phyloP scores from a whole-genome alignment of 2,113 vertebrate species.

The Crotalus viridis region DNA sequence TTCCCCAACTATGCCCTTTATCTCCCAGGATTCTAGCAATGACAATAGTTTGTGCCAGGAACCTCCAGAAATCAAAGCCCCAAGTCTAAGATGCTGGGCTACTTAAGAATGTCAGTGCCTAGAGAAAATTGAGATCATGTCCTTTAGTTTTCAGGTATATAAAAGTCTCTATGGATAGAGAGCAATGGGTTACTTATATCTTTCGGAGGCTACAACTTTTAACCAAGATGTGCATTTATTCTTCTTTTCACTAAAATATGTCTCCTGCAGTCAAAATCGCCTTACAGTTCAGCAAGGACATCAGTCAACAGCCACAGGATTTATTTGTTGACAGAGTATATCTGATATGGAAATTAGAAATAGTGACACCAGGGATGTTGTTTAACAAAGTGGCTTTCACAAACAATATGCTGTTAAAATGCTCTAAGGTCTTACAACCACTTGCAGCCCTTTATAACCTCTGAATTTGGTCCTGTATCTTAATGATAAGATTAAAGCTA shows the following conservation, averaged over 20 bases:
- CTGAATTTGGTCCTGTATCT: rapidly evolving
- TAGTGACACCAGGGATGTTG: slow-evolving; percentile 24
- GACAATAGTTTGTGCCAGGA: background rate
- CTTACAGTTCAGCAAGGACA: background rate
- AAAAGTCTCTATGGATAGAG: background rate
- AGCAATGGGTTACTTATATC: background rate
- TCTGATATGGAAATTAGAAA: slow-evolving; percentile 1
- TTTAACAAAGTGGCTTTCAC: background rate
- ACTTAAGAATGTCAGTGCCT: background rate
- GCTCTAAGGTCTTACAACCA: rapidly evolving
- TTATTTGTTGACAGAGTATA: slow-evolving; percentile 37
- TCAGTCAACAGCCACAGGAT: slow-evolving; percentile 23
- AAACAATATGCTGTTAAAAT: slow-evolving; percentile 4
- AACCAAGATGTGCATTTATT: background rate
- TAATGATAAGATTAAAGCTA: slow-evolving; percentile 32
- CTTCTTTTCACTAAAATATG: background rate
- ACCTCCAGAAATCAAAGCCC: background rate
- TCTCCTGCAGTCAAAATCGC: background rate
- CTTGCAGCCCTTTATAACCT: background rate
- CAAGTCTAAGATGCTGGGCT: background rate
- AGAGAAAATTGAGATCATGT: background rate
- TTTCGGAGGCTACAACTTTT: background rate
- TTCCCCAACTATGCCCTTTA: background rate
- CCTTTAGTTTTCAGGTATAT: background rate
- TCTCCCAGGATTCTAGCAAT: background rate